A percentile compares a stretch with the other conserved stretches of the same genome.
phyloP scores from a whole-genome alignment of 2,113 vertebrate genomes.

The Semnornis frantzii region DNA sequence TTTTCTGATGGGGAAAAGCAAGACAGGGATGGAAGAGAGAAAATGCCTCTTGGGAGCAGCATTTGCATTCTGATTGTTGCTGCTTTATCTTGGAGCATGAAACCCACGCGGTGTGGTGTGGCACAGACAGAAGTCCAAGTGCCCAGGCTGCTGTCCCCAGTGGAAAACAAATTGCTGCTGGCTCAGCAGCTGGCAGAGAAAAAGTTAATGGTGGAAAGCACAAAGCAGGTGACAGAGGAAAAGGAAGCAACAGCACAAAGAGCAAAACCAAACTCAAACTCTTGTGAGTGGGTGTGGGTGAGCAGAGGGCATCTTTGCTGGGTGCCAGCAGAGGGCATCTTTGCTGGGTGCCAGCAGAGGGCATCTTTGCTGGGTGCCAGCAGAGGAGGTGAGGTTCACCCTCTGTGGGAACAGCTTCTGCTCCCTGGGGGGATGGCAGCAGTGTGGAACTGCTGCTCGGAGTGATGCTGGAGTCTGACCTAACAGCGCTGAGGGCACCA shows the following conservation, averaged over 20 bases:
- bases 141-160: neutral
- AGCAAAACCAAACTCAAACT: neutral
- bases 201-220: neutral
- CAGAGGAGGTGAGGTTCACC: neutral
- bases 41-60: neutral
- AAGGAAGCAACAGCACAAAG: neutral
- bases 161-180: neutral
- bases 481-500: neutral
- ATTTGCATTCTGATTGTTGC: constrained; percentile 8
- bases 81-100: neutral
- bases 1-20: neutral
- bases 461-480: neutral
- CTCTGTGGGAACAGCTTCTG: neutral
- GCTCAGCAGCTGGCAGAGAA: neutral
- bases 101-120: neutral
- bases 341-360: neutral
- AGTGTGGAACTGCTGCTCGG: neutral
- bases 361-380: neutral
- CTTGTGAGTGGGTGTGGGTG: neutral
- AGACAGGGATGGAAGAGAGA: neutral
- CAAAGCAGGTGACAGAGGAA: neutral
- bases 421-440: neutral
- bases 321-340: neutral
- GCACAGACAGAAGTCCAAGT: neutral
- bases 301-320: neutral